These are phyloP conservation scores for Asobara japonica DNA, from an alignment of 1,140 invertebrate species.

Conservation along the genomic window DNA sequence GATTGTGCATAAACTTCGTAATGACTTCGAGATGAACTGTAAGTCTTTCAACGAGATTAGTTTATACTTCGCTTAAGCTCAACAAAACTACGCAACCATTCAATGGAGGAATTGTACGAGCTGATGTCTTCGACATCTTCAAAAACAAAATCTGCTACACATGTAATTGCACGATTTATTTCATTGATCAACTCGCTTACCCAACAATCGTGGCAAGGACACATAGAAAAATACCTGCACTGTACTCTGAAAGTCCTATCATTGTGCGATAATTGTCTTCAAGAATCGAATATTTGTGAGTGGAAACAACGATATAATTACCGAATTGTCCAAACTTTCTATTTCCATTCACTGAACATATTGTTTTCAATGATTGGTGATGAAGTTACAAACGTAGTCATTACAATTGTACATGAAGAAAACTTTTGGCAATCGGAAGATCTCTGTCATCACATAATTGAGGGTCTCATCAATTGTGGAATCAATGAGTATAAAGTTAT, in stretches of 20 bases:
- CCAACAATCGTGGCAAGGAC: not conserved
- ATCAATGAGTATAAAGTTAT: conserved; percentile 1
- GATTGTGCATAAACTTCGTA: too few species aligned
- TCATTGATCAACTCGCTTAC: not conserved
- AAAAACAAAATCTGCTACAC: not conserved
- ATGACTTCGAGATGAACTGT: too few species aligned
- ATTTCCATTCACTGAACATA: conserved; percentile 6
- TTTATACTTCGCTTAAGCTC: too few species aligned
- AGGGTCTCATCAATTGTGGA: not conserved
- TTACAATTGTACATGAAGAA: conserved; percentile 15
- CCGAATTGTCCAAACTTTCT: conserved; percentile 2
- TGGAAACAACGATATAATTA: not conserved
- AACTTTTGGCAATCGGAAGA: conserved; percentile 8
- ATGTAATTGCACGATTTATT: not conserved
- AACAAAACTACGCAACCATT: too few species aligned
- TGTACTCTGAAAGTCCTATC: conserved; percentile 17
- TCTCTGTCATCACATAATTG: conserved; percentile 5
- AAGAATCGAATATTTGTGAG: not conserved
- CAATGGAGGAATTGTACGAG: too few species aligned
- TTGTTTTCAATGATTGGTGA: not conserved
- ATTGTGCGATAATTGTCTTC: not conserved
- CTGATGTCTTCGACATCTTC: too few species aligned
- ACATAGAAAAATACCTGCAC: not conserved
- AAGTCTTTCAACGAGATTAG: too few species aligned
- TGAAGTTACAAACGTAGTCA: not conserved